Conservation (phyloP, 2,113 vertebrate genomes). For the cattle (Bos taurus) region DNA sequence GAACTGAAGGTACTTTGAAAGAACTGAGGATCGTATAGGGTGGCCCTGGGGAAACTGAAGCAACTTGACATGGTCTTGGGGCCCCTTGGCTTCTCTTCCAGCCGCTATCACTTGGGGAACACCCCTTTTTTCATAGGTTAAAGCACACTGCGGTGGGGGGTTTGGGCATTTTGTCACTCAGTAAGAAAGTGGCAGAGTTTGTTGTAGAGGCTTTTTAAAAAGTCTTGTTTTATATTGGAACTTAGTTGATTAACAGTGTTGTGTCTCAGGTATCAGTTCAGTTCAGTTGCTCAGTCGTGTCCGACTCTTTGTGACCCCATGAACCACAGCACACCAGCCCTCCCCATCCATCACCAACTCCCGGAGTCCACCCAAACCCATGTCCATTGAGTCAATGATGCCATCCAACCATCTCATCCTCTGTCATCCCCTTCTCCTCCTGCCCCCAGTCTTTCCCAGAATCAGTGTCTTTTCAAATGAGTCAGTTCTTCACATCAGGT, state of each 20-base stretch:
- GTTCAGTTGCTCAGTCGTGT: too few relatives aligned
- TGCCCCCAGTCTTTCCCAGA: too few relatives aligned
- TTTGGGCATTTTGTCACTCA: not conserved
- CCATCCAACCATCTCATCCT: too few relatives aligned
- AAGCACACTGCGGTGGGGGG: not conserved
- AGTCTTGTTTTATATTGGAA: not conserved
- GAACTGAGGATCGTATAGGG: not conserved
- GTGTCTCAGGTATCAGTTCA: not conserved
- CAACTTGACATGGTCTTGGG: not conserved
- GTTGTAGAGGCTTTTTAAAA: not conserved
- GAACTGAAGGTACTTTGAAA: not conserved
- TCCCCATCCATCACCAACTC: too few relatives aligned
- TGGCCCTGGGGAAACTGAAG: not conserved
- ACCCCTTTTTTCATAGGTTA: not conserved
- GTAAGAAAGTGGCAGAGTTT: not conserved
- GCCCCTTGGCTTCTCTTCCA: not conserved
- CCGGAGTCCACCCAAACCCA: too few relatives aligned
- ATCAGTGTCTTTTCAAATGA: too few relatives aligned
- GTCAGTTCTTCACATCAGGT: too few relatives aligned
- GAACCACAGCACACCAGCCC: fast-evolving
- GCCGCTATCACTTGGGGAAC: not conserved
- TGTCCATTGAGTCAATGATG: too few relatives aligned
- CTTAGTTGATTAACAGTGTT: not conserved
- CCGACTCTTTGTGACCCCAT: too few relatives aligned
- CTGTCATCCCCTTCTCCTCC: too few relatives aligned